Evolutionary conservation across 2,888 invertebrate genomes (phyloP).

Genomic region (Polydrusus pterygomalis): DNA sequence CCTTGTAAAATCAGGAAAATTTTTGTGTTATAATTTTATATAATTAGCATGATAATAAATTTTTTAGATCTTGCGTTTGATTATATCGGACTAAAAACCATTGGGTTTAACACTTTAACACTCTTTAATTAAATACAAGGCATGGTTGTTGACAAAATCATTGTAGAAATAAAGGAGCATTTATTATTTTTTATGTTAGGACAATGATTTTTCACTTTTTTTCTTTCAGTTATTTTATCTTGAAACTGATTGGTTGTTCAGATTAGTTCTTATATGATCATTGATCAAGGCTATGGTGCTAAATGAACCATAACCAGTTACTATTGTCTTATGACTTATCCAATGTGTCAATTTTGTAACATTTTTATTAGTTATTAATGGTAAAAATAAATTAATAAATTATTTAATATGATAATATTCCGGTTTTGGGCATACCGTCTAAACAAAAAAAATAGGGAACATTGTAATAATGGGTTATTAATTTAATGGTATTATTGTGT

Average conservation of each 20-base stretch:
- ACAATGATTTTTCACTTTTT: not conserved
- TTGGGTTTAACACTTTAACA: not conserved
- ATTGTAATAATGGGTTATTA: not conserved
- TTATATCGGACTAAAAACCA: not conserved
- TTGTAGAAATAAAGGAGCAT: not conserved
- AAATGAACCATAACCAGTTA: not conserved
- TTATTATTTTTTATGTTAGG: not conserved
- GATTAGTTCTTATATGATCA: not conserved
- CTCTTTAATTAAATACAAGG: not conserved
- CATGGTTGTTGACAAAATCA: constrained; percentile 1
- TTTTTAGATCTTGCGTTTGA: not conserved
- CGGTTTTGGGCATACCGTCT: not conserved
- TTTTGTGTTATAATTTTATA: too few species aligned
- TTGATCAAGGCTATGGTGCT: not conserved
- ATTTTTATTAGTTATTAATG: constrained; percentile 9
- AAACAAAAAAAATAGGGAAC: not conserved
- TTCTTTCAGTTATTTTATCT: not conserved
- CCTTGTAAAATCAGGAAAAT: too few species aligned
- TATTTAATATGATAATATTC: not conserved
- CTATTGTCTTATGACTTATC: constrained; percentile 9
- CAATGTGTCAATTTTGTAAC: constrained; percentile 3
- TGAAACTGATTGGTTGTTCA: not conserved
- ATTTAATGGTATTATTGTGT: not conserved
- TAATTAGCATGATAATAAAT: not conserved
- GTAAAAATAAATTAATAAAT: constrained; percentile 2